phyloP scores from a whole-genome alignment of 2,797 vertebrate species.

The Gallirallus australis region DNA sequence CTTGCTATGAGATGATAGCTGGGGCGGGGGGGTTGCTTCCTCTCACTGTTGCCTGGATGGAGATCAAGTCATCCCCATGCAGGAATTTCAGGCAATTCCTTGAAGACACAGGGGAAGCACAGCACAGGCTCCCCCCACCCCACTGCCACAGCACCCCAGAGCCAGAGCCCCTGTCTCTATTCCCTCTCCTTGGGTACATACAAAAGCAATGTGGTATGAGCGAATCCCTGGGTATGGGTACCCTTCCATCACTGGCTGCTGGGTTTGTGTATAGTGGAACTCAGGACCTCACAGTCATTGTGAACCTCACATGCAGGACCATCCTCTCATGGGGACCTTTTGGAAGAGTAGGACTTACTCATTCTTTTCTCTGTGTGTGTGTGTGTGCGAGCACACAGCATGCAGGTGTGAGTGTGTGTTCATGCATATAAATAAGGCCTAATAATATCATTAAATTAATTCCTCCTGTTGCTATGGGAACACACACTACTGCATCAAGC shows the following conservation, averaged over 20 bases:
- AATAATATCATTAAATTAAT: conserved; percentile 10
- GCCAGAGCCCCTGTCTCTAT: background rate
- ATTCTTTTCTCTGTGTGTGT: background rate
- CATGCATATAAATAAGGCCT: background rate
- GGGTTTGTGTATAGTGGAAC: background rate
- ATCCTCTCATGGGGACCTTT: background rate
- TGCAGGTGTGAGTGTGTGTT: background rate
- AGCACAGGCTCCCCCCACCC: background rate
- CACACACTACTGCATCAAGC: background rate
- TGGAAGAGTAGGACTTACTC: background rate
- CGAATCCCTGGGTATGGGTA: fast-evolving
- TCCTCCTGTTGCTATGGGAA: conserved; percentile 19
- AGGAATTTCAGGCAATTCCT: background rate
- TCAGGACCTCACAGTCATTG: background rate
- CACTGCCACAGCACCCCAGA: background rate
- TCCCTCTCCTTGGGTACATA: background rate
- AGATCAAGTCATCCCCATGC: background rate
- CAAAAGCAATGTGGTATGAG: fast-evolving
- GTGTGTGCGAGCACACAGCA: background rate
- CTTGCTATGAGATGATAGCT: background rate
- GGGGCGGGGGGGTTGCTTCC: background rate
- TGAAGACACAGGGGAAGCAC: fast-evolving
- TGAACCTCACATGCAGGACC: background rate
- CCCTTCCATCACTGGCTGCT: background rate
- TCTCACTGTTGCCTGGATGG: background rate